Base-by-base conservation (phyloP, 2,797 vertebrate species). In the Knipowitschia caucasica region DNA sequence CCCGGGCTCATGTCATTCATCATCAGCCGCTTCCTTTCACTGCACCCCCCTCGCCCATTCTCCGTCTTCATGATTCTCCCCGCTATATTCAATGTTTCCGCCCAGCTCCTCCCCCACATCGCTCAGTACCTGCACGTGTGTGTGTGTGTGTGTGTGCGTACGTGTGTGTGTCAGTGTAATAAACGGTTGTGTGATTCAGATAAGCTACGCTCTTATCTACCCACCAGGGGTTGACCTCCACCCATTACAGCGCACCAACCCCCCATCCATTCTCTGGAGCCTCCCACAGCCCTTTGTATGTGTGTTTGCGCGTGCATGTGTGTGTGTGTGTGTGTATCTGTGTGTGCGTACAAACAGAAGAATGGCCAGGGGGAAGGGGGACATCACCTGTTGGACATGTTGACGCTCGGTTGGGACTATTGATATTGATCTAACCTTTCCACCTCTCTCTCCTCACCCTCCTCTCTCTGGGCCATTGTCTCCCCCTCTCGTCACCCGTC, bases 371-470 rank as follows among this genome's bases (percentile, higher is more conserved):
- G 66, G 59, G n/a, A 9, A 24, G 20, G 10, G 12, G 33, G n/a
- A 57, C 64, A 71, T 76, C 67, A 67, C 59, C 59, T 51, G 42
- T 24, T 62, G 65, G 55, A 53, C 53, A 70, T 69, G 71, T 77
- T 21, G 4, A 62, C 25, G 69, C 67, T 79, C 71, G 78, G 60
- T 67, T 74, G 66, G 75, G 71, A 83, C 67, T 71, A 64, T 73
- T 80, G 77, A 84, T 87, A 86, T 88, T 83, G 83, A 84, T 86
- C 84, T 84, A 86, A 81, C 78, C 82, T 76, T 61, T 73, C 51
- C 56, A 69, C 71, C 65, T 59, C 62, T 58, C 34, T 33, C 51
- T 36, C 26, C 69, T 67, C 31, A 47, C 56, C 67, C 64, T 53
- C 78, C 74, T 75, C 53, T 69, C 49, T 72, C 70, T 72, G 36